These are phyloP conservation scores for Zhuqinia jingwanae DNA, from an alignment of 2,888 invertebrate species.

Conservation along the genomic window DNA sequence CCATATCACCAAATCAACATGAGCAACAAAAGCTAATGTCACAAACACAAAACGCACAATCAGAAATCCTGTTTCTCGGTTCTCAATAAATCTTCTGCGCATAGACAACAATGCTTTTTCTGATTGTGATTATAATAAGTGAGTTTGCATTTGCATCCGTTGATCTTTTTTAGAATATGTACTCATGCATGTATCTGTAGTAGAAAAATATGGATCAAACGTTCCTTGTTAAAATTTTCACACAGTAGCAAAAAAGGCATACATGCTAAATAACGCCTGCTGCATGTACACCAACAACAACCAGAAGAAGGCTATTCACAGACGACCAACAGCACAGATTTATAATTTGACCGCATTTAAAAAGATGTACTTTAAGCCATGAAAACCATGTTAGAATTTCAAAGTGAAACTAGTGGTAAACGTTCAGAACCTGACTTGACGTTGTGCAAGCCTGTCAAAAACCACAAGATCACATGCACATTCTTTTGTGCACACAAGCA, in stretches of 20 bases:
- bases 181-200: too few species aligned
- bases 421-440: constrained; percentile 35
- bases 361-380: constrained; percentile 5
- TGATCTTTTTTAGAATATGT: background rate
- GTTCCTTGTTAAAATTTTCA: constrained; percentile 57
- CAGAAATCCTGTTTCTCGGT: constrained; percentile 54
- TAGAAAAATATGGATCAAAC: constrained; percentile 38
- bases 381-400: constrained; percentile 24
- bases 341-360: constrained; percentile 1
- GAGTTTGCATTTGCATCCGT: background rate
- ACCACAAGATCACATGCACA: constrained; percentile 57
- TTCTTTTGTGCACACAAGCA: constrained; percentile 21
- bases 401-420: constrained; percentile 26
- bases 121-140: background rate
- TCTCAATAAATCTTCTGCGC: constrained; percentile 54
- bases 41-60: background rate
- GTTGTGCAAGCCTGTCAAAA: constrained; percentile 41
- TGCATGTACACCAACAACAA: background rate
- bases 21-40: constrained; percentile 34
- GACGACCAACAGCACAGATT: background rate
- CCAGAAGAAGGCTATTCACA: background rate
- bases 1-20: too few species aligned
- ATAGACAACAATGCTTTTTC: too few species aligned
- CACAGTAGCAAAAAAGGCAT: constrained; percentile 1
- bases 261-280: background rate